Evolutionary conservation across 2,113 vertebrate genomes (phyloP).

Genomic region (Oncorhynchus masou): DNA sequence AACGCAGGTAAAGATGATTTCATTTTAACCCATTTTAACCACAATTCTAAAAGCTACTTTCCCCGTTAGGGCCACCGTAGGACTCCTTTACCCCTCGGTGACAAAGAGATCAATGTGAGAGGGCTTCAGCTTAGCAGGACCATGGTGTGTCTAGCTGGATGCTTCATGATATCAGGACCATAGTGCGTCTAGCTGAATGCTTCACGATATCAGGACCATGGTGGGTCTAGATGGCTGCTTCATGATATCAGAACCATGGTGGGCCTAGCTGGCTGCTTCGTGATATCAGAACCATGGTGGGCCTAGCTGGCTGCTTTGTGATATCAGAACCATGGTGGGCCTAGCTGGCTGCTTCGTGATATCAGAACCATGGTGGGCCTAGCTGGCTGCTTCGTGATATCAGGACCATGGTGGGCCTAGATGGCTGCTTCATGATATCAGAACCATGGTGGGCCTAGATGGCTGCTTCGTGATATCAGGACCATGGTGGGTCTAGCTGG

Average conservation of each 20-base stretch:
- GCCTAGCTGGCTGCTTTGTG: no score
- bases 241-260: not conserved
- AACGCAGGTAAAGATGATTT: slow-evolving; percentile 75
- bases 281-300: not conserved
- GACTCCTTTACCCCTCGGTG: slow-evolving; percentile 33
- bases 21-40: not conserved
- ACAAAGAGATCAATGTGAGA: slow-evolving; percentile 70
- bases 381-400: not conserved
- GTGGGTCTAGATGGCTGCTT: no score
- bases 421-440: no score
- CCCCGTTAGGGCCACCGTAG: not conserved
- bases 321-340: not conserved
- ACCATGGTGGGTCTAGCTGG: no score
- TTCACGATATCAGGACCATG: slow-evolving; percentile 8
- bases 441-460: not conserved
- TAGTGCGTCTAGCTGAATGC: no score
- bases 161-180: not conserved
- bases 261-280: no score
- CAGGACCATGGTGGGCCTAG: no score
- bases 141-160: slow-evolving; percentile 17
- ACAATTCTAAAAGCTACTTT: no score
- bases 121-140: slow-evolving; percentile 62
- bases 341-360: not conserved
- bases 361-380: not conserved
- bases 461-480: no score